These are phyloP conservation scores for Rhagonycha fulva DNA, from an alignment of 2,888 invertebrate species.

Conservation along the genomic window DNA sequence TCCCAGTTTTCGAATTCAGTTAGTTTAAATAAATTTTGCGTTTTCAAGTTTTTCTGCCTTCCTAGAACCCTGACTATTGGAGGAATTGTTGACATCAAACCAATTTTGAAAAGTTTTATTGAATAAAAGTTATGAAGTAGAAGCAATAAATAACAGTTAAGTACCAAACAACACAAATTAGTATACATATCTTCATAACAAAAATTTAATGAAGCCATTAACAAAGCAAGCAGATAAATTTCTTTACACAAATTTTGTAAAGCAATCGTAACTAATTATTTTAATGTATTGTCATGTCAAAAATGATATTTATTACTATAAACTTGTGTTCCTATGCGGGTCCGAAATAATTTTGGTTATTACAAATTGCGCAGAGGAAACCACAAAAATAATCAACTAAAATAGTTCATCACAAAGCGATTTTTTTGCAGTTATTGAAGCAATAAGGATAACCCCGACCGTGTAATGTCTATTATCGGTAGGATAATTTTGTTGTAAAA, in stretches of 20 bases:
- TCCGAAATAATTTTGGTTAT: constrained; percentile 18
- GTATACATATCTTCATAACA: constrained; percentile 14
- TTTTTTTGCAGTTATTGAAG: constrained; percentile 13
- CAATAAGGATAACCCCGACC: constrained; percentile 8
- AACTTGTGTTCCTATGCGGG: constrained; percentile 28
- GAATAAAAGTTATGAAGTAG: neutral
- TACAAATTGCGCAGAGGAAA: constrained; percentile 25
- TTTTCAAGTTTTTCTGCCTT: no score
- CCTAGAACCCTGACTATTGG: no score
- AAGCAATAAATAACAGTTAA: neutral
- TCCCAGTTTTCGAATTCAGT: no score
- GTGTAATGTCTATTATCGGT: constrained; percentile 3
- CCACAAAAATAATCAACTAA: constrained; percentile 24
- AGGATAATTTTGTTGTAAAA: constrained; percentile 18
- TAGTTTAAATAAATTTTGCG: no score
- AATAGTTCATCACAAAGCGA: constrained; percentile 18
- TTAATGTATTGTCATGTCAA: constrained; percentile 30
- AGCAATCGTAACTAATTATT: constrained; percentile 27
- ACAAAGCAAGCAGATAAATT: constrained; percentile 12
- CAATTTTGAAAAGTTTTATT: neutral
- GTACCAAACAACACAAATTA: constrained; percentile 10
- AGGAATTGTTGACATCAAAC: neutral
- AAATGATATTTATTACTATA: constrained; percentile 30
- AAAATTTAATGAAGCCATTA: constrained; percentile 9
- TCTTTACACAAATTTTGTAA: constrained; percentile 27